Conservation (phyloP, 2,113 vertebrate species). For the Ondatra zibethicus region DNA sequence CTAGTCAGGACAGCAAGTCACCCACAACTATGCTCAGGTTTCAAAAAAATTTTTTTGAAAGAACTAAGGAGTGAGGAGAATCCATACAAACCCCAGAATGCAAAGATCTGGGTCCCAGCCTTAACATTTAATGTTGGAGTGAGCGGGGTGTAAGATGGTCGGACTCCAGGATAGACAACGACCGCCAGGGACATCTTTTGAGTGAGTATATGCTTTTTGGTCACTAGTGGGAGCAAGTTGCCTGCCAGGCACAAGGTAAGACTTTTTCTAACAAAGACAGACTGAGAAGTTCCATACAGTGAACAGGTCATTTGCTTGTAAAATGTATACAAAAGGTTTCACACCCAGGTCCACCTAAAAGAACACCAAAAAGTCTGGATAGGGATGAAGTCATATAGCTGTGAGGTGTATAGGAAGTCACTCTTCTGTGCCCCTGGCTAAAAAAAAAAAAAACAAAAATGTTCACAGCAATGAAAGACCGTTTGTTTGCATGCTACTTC, state of each 20-base stretch:
- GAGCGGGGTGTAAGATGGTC: conserved; percentile 91
- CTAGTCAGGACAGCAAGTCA: conserved; percentile 91
- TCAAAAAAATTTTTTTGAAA: conserved; percentile 97
- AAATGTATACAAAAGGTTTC: conserved; percentile 98
- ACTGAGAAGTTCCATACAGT: conserved; percentile 96
- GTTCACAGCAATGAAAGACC: conserved; percentile 98
- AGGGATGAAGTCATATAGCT: conserved; percentile 97
- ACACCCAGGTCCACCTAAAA: conserved; percentile 98
- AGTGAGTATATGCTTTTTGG: conserved; percentile 97
- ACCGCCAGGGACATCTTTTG: conserved; percentile 91
- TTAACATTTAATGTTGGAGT: conserved; percentile 95
- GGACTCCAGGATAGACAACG: conserved; percentile 91
- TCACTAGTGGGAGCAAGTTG: conserved; percentile 96
- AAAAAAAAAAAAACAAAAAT: conserved; percentile 97
- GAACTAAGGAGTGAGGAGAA: conserved; percentile 97
- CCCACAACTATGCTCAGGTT: conserved; percentile 92
- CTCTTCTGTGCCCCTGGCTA: conserved; percentile 97
- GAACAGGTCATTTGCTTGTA: conserved; percentile 95
- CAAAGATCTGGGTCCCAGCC: conserved; percentile 91
- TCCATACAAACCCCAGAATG: conserved; percentile 91
- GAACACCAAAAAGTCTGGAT: conserved; percentile 99
- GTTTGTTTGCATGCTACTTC: conserved; percentile 97
- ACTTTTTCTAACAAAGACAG: conserved; percentile 95
- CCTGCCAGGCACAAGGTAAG: conserved; percentile 93
- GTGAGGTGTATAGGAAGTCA: conserved; percentile 96